Conservation (phyloP, 2,113 vertebrate genomes). For the Apodemus sylvaticus region DNA sequence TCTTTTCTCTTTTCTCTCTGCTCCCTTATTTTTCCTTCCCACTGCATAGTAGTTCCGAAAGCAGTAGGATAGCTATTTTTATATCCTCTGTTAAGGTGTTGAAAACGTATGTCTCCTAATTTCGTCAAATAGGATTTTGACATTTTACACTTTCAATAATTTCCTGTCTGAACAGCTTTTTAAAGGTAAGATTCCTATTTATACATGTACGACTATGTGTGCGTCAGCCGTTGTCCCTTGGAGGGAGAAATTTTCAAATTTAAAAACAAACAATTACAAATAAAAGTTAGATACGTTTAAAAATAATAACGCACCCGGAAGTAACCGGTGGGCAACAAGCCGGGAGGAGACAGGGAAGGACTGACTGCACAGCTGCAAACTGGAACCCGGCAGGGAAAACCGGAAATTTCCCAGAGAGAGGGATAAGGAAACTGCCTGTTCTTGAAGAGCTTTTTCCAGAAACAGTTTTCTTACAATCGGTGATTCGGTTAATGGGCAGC, state of each 20-base stretch:
- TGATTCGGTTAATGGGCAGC: not conserved
- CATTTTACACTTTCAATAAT: constrained; percentile 29
- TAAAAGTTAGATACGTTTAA: not conserved
- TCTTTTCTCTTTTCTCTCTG: not conserved
- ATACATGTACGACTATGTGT: not conserved
- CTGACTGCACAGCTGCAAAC: not conserved
- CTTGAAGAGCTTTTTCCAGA: not conserved
- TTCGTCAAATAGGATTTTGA: not conserved
- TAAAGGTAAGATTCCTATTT: not conserved
- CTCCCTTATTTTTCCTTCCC: not conserved
- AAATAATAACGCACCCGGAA: not conserved
- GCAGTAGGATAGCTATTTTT: not conserved
- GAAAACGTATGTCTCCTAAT: not conserved
- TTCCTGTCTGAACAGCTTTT: not conserved
- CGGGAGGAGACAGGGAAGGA: not conserved
- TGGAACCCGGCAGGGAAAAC: not conserved
- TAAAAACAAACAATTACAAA: constrained; percentile 23
- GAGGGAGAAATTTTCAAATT: not conserved
- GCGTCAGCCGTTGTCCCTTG: not conserved
- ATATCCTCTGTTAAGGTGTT: not conserved
- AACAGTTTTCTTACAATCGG: not conserved
- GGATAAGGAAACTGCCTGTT: not conserved
- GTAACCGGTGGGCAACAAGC: not conserved
- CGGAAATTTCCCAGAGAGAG: not conserved
- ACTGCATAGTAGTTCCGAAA: not conserved